These are phyloP conservation scores for Drosophila birchii DNA, from an alignment of 2,888 invertebrate species.

Conservation along the genomic window DNA sequence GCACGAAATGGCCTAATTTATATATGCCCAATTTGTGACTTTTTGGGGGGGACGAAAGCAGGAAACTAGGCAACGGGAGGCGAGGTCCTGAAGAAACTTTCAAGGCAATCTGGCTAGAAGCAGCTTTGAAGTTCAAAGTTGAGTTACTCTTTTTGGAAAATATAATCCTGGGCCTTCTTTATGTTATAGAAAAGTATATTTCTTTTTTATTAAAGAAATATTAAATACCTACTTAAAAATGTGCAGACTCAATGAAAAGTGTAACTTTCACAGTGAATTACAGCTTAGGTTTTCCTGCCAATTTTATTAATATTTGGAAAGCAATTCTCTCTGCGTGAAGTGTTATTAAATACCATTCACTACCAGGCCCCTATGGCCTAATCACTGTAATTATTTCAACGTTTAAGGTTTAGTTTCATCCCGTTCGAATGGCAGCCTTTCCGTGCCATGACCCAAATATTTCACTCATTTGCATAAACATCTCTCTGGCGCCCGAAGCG, in stretches of 20 bases:
- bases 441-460: constrained; percentile 24
- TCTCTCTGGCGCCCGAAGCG: constrained; percentile 8
- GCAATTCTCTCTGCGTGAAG: background rate
- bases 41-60: background rate
- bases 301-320: background rate
- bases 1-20: constrained; percentile 72
- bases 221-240: background rate
- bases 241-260: background rate
- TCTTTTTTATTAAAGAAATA: background rate
- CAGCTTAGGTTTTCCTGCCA: background rate
- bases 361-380: background rate
- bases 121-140: constrained; percentile 9
- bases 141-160: background rate
- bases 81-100: constrained; percentile 21
- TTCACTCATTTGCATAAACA: constrained; percentile 37
- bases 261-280: background rate
- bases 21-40: constrained; percentile 61
- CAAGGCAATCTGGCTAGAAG: background rate
- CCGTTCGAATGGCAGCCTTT: background rate
- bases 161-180: background rate
- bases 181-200: background rate
- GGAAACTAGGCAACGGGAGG: background rate
- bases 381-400: constrained; percentile 24
- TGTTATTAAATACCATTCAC: constrained; percentile 1
- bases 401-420: constrained; percentile 24